A percentile compares a stretch with the other conserved stretches of the same genome.
Conservation (phyloP, 1,140 invertebrate species). For the Aricia agestis region DNA sequence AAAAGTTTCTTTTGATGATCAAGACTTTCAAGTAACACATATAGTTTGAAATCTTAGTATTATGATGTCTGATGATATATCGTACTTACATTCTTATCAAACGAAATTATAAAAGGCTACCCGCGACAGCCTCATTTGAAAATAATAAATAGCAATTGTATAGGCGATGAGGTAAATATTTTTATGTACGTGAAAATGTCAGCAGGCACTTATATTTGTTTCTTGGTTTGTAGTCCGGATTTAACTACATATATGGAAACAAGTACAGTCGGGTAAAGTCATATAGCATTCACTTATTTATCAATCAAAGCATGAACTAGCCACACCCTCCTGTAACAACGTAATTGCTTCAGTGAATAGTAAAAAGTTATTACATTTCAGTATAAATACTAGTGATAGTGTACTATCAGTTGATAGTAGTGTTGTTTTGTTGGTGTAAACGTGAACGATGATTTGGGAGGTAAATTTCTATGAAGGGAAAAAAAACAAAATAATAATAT, state of each 20-base stretch:
- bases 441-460: constrained; percentile 48
- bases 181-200: no score
- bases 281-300: constrained; percentile 12
- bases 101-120: no score
- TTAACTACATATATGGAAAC: neutral
- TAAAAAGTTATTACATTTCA: constrained; percentile 37
- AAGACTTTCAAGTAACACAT: no score
- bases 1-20: no score
- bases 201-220: no score
- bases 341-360: constrained; percentile 40
- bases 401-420: constrained; percentile 31
- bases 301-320: constrained; percentile 18
- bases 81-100: no score
- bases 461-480: constrained; percentile 28
- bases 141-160: no score
- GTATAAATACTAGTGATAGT: constrained; percentile 39
- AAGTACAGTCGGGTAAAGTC: neutral
- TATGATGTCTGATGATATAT: no score
- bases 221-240: neutral
- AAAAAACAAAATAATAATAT: neutral
- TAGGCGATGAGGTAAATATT: no score
- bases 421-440: constrained; percentile 24
- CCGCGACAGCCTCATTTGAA: no score
- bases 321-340: constrained; percentile 30
- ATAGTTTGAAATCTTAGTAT: no score